These are phyloP conservation scores for Drosophila neocordata DNA, from an alignment of 1,140 invertebrate genomes.

Conservation along the genomic window DNA sequence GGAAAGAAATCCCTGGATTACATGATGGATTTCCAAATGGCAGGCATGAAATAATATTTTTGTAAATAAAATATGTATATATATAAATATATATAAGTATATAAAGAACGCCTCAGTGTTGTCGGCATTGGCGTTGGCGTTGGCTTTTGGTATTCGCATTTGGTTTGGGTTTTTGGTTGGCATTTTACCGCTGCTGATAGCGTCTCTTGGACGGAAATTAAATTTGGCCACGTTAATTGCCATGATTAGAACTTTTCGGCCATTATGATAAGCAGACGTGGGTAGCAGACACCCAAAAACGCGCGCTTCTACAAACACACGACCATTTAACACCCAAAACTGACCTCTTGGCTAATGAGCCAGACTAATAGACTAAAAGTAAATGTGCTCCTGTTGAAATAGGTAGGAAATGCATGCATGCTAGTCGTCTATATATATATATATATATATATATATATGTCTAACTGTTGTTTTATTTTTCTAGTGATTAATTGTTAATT, in stretches of 20 bases:
- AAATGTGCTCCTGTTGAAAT: constrained; percentile 4
- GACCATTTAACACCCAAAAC: constrained; percentile 27
- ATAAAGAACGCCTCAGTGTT: constrained; percentile 9
- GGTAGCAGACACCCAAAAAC: constrained; percentile 16
- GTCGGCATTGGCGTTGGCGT: constrained; percentile 6
- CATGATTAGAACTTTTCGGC: constrained; percentile 76
- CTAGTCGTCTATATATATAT: too few species aligned
- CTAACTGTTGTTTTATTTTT: constrained; percentile 35
- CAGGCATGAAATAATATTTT: constrained; percentile 69
- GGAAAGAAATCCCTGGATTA: constrained; percentile 61
- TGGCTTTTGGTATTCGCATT: constrained; percentile 4
- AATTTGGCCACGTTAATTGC: constrained; percentile 79
- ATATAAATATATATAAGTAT: too few species aligned
- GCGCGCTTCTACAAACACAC: constrained; percentile 35
- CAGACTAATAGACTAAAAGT: constrained; percentile 25
- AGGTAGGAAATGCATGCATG: background rate
- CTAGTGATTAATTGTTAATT: constrained; percentile 73
- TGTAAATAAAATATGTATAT: constrained; percentile 79
- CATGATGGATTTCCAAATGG: constrained; percentile 73
- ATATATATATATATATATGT: too few species aligned
- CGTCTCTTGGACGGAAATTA: constrained; percentile 71
- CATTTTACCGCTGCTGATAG: constrained; percentile 48
- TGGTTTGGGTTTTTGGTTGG: constrained; percentile 7
- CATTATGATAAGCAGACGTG: constrained; percentile 76
- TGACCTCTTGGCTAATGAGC: constrained; percentile 18